Evolutionary conservation across 2,113 vertebrate genomes (phyloP).

Genomic region (Xyliphius kryptos): DNA sequence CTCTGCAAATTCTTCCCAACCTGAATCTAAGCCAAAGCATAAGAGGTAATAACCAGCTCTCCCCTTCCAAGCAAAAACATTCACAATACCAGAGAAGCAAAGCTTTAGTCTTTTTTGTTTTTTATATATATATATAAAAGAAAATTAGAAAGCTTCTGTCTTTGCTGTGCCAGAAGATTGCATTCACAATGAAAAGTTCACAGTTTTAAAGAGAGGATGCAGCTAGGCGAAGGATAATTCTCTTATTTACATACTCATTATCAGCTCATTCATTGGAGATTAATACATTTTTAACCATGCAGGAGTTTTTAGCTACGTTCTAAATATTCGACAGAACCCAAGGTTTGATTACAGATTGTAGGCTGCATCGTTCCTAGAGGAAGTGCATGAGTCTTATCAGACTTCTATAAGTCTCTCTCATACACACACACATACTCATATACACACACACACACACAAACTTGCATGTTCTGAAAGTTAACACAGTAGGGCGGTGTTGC

Average conservation of each 20-base stretch:
- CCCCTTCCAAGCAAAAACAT: too few relatives aligned
- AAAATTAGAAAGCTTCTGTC: slow-evolving; percentile 46
- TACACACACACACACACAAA: slow-evolving; percentile 4
- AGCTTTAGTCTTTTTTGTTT: too few relatives aligned
- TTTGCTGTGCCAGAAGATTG: slow-evolving; percentile 47
- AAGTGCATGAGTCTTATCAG: too few relatives aligned
- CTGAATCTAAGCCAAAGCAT: too few relatives aligned
- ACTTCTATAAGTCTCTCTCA: too few relatives aligned
- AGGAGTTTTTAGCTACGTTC: slow-evolving; percentile 42
- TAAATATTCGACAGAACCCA: slow-evolving; percentile 42
- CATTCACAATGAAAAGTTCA: slow-evolving; percentile 54
- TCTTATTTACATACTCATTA: slow-evolving; percentile 43
- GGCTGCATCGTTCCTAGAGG: too few relatives aligned
- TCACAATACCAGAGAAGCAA: too few relatives aligned
- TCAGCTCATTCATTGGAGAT: slow-evolving; percentile 33
- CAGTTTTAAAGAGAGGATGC: slow-evolving; percentile 54
- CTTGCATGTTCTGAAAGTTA: slow-evolving; percentile 37
- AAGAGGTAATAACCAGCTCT: too few relatives aligned
- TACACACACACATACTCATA: too few relatives aligned
- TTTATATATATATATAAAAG: slow-evolving; percentile 38
- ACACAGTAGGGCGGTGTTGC: slow-evolving; percentile 50
- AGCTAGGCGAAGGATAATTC: slow-evolving; percentile 45
- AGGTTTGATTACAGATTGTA: slow-evolving; percentile 21
- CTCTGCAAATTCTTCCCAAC: too few relatives aligned
- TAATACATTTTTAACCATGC: slow-evolving; percentile 44